Evolutionary conservation across 2,113 vertebrate species (phyloP), one percentile per base, ranked within the genome.

Genomic region (Lycaon pictus): DNA sequence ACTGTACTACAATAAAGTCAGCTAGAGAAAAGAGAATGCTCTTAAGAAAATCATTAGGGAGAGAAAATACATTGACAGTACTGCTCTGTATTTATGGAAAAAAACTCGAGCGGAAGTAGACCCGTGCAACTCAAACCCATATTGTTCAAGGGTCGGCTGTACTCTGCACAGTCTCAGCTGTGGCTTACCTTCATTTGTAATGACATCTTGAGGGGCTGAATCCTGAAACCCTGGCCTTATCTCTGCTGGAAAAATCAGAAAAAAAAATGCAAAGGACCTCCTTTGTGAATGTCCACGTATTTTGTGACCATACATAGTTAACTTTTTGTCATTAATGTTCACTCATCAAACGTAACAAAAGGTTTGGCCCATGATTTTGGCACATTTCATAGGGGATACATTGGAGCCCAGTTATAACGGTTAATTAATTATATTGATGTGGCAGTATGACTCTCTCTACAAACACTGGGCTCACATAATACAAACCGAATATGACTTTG

Each of bases 231-330:
- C 48, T 72, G 32, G 71, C 58, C n/a, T 94, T 79, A 60, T 15
- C 25, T 71, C n/a, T 91, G 29, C 56, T 86, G 56, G 32, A 58
- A 87, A 95, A 96, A 93, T 72, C 23, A 87, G 95, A 86, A 90
- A 77, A 92, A 80, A 90, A 80, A 93, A 90, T 32, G 8, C 9
- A 16, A 74, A 82, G 60, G 19, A 4, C 67, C 17, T 32, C 3
- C 12, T n/a, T n/a, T n/a, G 15, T 62, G 74, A 91, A 82, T 93
- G 74, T 20, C 56, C 5, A 32, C 19, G 23, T 55, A 58, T 88
- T 53, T 37, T 65, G 15, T 77, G 67, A 62, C 90, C 37, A 37
- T 51, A 92, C 92, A 88, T 89, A 72, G 55, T 86, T 96, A 79
- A 91, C 53, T 76, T 94, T 62, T 89, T 10, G 58, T 93, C 53